Conservation (phyloP, 2,797 vertebrate species). For the Microhierax caerulescens region DNA sequence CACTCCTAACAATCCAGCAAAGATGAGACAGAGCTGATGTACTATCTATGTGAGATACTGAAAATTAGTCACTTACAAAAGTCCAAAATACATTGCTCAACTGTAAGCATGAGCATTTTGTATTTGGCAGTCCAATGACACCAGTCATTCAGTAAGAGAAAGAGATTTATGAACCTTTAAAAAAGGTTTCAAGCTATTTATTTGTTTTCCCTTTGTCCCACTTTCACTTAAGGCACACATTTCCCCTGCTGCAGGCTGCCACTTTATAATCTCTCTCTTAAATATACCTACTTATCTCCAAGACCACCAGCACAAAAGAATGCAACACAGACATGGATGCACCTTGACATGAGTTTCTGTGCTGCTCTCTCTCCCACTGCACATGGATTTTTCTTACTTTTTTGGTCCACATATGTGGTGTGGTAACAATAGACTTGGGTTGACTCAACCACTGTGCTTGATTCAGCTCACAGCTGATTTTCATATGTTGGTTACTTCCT, state of each 20-base stretch:
- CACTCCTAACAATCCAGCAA: background rate
- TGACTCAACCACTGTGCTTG: background rate
- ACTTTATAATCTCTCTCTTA: background rate
- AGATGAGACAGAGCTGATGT: background rate
- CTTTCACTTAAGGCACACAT: background rate
- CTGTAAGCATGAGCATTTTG: background rate
- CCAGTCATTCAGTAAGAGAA: background rate
- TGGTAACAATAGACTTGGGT: background rate
- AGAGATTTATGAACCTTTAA: background rate
- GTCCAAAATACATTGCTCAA: background rate
- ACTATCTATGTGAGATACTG: background rate
- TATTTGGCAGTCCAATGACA: background rate
- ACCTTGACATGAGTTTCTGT: background rate
- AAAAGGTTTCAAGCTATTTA: background rate
- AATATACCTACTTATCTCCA: background rate
- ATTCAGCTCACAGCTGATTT: background rate
- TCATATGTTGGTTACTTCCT: background rate
- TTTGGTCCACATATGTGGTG: background rate
- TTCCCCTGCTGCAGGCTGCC: background rate
- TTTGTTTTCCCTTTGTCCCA: background rate
- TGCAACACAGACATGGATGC: background rate
- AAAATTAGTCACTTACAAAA: background rate
- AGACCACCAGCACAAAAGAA: background rate
- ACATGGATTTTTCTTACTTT: rapidly evolving
- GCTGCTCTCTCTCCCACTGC: background rate